Evolutionary conservation across 2,113 vertebrate species (phyloP), one percentile per base, ranked within the genome.

Genomic region (Spea bombifrons): DNA sequence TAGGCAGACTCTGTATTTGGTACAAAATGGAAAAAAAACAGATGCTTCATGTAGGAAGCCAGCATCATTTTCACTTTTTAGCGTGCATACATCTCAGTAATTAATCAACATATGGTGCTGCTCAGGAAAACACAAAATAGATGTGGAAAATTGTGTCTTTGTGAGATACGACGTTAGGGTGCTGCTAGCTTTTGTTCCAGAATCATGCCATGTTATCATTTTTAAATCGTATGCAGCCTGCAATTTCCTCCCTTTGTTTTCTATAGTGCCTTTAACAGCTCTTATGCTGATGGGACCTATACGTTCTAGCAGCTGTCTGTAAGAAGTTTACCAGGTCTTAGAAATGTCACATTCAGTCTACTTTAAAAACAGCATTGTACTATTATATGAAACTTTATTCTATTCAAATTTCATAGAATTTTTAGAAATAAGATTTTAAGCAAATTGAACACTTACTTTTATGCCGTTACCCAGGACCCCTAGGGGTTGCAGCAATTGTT

Each of bases 51-150:
- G 59, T 17, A 49, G 57, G 72, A 61, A 49, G 72, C 72, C 45
- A 48, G 55, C 53, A 50, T 16, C 7, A 15, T 64, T 13, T 30
- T 64, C 30, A 17, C 8, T 64, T 64, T 49, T 64, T 74, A 55
- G 57, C 12, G 46, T 12, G n/a, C 52, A 57, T 52, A 45, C 50
- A 43, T 57, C 61, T 13, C 43, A 64, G 46, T 5, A 64, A 64
- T 49, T 74, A 48, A 74, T 74, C 72, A 74, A 30, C 72, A 74
- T 74, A 74, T 65, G 72, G 59, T 64, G 13, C 59, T n/a, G 46
- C 3, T 74, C 59, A 64, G n/a, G 59, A 74, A 74, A 74, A 74
- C 72, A 73, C 71, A 74, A 72, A 74, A 74, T 46, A 61, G n/a
- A 17, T 64, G 16, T 49, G 59, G 72, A 12, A 64, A 64, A 9